phyloP scores from a whole-genome alignment of 2,113 vertebrate genomes.

The Bos indicus region DNA sequence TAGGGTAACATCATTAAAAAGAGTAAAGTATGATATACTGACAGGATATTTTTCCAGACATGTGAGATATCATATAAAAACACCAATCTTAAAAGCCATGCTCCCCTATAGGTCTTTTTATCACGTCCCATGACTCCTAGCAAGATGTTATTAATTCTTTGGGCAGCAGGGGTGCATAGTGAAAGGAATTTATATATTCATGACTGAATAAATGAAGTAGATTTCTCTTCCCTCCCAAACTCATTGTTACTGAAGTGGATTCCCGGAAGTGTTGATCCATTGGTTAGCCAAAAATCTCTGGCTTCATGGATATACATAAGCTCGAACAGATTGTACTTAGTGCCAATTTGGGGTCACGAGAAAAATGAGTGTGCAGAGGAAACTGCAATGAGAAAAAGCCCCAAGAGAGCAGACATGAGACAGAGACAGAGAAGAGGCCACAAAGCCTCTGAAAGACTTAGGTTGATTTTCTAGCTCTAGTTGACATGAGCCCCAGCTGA shows the following conservation, averaged over 20 bases:
- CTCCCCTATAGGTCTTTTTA: not conserved
- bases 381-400: not conserved
- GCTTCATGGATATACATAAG: not conserved
- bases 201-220: not conserved
- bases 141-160: not conserved
- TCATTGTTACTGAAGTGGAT: not conserved
- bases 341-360: not conserved
- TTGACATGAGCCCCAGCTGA: not conserved
- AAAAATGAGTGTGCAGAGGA: not conserved
- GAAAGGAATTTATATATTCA: not conserved
- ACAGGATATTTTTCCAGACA: not conserved
- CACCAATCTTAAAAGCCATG: not conserved
- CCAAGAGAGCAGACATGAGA: not conserved
- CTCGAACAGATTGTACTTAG: not conserved
- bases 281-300: not conserved
- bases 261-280: not conserved
- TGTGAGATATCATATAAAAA: not conserved
- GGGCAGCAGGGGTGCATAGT: not conserved
- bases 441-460: not conserved
- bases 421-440: not conserved
- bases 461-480: not conserved
- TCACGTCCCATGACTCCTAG: not conserved
- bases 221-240: not conserved
- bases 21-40: not conserved
- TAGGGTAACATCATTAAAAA: not conserved